A percentile compares a stretch with the other conserved stretches of the same genome.
Evolutionary conservation across 1,140 invertebrate species (phyloP).

Genomic region (Cepaea nemoralis): DNA sequence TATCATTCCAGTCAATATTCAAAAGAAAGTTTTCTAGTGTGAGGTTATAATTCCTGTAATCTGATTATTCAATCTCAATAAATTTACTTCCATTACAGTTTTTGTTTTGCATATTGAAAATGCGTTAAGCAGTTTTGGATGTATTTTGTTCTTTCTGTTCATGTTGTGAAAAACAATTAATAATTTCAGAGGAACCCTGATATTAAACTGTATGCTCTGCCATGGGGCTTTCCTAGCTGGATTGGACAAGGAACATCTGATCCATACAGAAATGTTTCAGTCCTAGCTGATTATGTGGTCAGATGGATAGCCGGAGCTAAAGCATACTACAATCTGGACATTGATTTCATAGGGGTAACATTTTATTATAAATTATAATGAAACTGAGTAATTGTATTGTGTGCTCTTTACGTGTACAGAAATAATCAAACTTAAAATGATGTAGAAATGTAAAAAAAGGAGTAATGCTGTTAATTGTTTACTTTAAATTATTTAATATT

Average conservation of each 20-base stretch:
- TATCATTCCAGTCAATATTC: too few species aligned
- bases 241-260: slow-evolving; percentile 59
- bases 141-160: too few species aligned
- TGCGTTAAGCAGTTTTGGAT: background rate
- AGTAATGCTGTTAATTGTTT: too few species aligned
- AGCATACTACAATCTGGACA: slow-evolving; percentile 64
- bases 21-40: too few species aligned
- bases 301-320: slow-evolving; percentile 70
- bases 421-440: background rate
- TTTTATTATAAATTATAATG: background rate
- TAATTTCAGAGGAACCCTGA: slow-evolving; percentile 70
- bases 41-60: too few species aligned
- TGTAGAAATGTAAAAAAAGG: too few species aligned
- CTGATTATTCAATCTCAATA: too few species aligned
- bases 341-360: slow-evolving; percentile 67
- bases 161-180: too few species aligned
- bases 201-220: slow-evolving; percentile 69
- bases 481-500: background rate
- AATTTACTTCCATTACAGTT: too few species aligned
- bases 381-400: too few species aligned
- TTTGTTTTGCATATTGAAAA: too few species aligned
- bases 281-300: slow-evolving; percentile 66
- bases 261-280: slow-evolving; percentile 61
- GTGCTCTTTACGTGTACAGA: background rate
- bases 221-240: slow-evolving; percentile 72